Conservation (phyloP, 2,888 invertebrate species). For the Geotrupes spiniger region DNA sequence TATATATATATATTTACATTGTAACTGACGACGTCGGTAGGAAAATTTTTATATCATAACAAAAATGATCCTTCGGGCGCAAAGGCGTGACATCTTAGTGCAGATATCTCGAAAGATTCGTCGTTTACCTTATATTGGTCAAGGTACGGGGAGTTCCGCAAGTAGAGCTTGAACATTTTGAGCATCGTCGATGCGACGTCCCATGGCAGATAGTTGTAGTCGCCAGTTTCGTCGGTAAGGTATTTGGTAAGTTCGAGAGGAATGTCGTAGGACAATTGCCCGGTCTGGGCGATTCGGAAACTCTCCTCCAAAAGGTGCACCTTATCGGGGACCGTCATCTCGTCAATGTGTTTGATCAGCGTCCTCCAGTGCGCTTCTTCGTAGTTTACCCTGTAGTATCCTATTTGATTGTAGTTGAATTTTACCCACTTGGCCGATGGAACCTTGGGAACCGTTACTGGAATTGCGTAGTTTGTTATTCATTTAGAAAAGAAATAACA, state of each 20-base stretch:
- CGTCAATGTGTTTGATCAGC: constrained; percentile 50
- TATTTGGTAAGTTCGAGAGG: constrained; percentile 71
- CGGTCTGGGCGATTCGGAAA: constrained; percentile 75
- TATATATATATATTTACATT: no score
- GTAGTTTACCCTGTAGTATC: constrained; percentile 89
- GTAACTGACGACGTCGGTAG: no score
- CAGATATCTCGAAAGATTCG: neutral
- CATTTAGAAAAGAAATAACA: no score
- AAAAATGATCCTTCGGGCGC: constrained; percentile 16
- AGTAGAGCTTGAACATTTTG: constrained; percentile 51
- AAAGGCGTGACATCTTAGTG: neutral
- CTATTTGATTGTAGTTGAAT: constrained; percentile 80
- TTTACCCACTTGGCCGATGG: constrained; percentile 68
- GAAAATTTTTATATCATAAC: no score
- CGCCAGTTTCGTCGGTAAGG: constrained; percentile 65
- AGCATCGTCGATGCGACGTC: constrained; percentile 58
- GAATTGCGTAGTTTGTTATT: no score
- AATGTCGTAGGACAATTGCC: constrained; percentile 61
- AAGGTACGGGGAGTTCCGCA: constrained; percentile 57
- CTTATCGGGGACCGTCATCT: constrained; percentile 66
- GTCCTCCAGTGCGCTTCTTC: constrained; percentile 63
- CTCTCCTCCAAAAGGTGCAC: constrained; percentile 79
- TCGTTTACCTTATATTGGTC: constrained; percentile 53
- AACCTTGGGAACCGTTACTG: constrained; percentile 52
- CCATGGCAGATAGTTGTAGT: constrained; percentile 76